Evolutionary conservation across 2,113 vertebrate species (phyloP).

Genomic region (Myrmecobius fasciatus): DNA sequence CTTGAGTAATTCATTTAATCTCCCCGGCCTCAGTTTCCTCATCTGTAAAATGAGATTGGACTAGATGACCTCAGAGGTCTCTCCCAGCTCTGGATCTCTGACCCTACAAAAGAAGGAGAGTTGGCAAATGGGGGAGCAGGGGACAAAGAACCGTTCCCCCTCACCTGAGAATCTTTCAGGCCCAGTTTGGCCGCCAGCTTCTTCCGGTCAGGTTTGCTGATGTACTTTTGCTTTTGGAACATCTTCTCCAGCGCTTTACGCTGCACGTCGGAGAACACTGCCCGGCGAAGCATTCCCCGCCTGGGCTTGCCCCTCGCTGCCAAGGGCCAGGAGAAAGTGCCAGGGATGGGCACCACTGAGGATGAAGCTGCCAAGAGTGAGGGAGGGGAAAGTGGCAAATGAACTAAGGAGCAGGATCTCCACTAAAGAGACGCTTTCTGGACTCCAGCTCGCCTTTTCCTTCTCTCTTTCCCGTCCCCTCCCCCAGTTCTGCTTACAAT

Average conservation of each 20-base stretch:
- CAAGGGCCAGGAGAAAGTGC: constrained; percentile 96
- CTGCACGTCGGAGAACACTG: constrained; percentile 97
- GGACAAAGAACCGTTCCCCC: accelerated
- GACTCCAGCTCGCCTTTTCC: neutral
- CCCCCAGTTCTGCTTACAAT: neutral
- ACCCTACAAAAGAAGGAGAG: accelerated
- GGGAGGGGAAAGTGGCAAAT: neutral
- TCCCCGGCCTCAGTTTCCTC: neutral
- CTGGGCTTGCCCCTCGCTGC: constrained; percentile 94
- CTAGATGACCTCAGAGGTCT: neutral
- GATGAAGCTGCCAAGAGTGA: constrained; percentile 85
- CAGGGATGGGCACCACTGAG: constrained; percentile 93
- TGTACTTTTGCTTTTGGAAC: constrained; percentile 99
- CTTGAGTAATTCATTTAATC: too few species aligned
- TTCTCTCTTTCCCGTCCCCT: neutral
- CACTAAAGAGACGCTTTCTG: accelerated
- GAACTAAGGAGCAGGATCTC: neutral
- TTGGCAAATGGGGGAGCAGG: neutral
- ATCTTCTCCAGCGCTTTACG: constrained; percentile 97
- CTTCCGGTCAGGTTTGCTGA: constrained; percentile 98
- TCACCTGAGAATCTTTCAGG: constrained; percentile 97
- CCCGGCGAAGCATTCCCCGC: constrained; percentile 95
- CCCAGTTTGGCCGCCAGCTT: constrained; percentile 94
- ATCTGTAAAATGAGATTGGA: neutral
- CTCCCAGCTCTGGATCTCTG: neutral